These are phyloP conservation scores for Gymnocypris eckloni DNA, from an alignment of 2,797 vertebrate species.

Conservation along the genomic window DNA sequence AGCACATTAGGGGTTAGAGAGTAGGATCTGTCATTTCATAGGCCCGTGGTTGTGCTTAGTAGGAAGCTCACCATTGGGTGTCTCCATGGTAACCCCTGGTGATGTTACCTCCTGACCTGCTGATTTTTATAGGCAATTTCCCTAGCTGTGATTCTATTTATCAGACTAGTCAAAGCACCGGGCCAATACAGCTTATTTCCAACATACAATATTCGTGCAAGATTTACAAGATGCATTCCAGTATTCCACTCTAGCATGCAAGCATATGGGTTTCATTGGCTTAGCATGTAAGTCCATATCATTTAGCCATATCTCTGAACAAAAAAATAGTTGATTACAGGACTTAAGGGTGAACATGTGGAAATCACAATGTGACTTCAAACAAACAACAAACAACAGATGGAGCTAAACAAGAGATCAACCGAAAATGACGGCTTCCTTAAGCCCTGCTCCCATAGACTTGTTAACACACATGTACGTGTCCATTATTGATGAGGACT, in stretches of 20 bases:
- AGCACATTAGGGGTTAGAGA: conserved; percentile 67
- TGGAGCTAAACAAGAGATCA: conserved; percentile 48
- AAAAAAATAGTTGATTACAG: background rate
- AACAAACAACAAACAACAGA: background rate
- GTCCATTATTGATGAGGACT: conserved; percentile 90
- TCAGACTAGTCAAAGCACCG: conserved; percentile 64
- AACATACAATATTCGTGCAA: conserved; percentile 27
- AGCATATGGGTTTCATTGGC: conserved; percentile 18
- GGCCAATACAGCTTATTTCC: no score
- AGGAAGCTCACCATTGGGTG: conserved; percentile 76
- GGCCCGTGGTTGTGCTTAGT: conserved; percentile 70
- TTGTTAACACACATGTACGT: conserved; percentile 94
- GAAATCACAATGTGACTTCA: background rate
- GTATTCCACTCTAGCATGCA: conserved; percentile 17
- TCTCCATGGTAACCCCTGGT: conserved; percentile 82
- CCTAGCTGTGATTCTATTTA: conserved; percentile 75
- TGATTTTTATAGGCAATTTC: conserved; percentile 79
- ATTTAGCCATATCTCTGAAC: background rate
- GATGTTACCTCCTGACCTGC: conserved; percentile 82
- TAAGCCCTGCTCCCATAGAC: conserved; percentile 66
- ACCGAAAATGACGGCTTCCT: conserved; percentile 23
- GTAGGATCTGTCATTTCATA: conserved; percentile 72
- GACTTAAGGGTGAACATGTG: background rate
- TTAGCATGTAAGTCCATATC: background rate
- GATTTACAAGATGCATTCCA: conserved; percentile 30